Evolutionary conservation across 2,113 vertebrate species (phyloP).

Genomic region (Ornithorhynchus anatinus): DNA sequence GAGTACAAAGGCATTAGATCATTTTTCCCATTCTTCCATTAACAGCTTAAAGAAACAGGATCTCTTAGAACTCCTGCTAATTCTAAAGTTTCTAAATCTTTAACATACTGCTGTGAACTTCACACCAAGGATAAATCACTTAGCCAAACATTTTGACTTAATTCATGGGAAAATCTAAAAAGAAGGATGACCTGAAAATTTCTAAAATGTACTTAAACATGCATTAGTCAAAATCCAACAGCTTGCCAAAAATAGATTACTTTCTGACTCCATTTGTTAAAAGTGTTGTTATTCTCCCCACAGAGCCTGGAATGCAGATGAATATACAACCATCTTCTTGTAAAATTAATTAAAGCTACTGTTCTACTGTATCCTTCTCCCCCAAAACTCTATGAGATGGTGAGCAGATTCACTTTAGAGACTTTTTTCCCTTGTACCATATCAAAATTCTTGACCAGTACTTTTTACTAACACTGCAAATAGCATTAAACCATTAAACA

Average conservation of each 20-base stretch:
- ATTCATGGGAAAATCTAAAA: not conserved
- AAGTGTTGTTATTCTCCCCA: not conserved
- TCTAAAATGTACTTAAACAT: not conserved
- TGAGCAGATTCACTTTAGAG: too few species aligned
- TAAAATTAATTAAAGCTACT: not conserved
- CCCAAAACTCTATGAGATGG: too few species aligned
- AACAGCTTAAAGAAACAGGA: constrained; percentile 7
- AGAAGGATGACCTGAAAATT: not conserved
- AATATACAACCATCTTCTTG: not conserved
- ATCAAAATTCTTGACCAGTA: too few species aligned
- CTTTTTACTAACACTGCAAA: too few species aligned
- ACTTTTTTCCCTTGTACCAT: too few species aligned
- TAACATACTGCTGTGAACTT: not conserved
- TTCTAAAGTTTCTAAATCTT: not conserved
- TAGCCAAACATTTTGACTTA: not conserved
- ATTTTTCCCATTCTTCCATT: not conserved
- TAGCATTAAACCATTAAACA: too few species aligned
- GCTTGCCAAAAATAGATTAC: not conserved
- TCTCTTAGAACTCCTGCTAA: not conserved
- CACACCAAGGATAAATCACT: not conserved
- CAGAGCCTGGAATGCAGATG: not conserved
- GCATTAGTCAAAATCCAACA: not conserved
- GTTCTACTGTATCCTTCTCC: too few species aligned
- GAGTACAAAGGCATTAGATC: not conserved
- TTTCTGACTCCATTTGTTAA: not conserved